phyloP scores from a whole-genome alignment of 2,113 vertebrate genomes.

The Sinocyclocheilus maitianheensis region DNA sequence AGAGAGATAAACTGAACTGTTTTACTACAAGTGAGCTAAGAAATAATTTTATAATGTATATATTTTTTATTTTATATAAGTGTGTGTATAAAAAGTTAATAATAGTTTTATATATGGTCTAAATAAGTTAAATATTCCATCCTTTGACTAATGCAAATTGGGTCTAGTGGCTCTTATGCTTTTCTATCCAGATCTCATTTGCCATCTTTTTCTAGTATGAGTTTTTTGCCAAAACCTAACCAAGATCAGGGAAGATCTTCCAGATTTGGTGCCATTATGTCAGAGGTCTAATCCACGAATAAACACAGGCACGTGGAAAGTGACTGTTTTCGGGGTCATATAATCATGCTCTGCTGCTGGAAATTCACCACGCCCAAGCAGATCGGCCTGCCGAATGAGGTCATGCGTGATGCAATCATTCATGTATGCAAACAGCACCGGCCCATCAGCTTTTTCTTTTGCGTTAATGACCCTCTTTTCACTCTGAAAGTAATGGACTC shows the following conservation, averaged over 20 bases:
- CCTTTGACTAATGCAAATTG: background rate
- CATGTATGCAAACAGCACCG: constrained; percentile 10
- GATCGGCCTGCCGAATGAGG: constrained; percentile 16
- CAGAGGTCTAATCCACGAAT: constrained; percentile 6
- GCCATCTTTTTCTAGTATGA: too few relatives aligned
- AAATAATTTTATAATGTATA: too few relatives aligned
- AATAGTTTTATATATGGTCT: too few relatives aligned
- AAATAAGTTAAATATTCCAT: too few relatives aligned
- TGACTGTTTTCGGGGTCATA: constrained; percentile 13
- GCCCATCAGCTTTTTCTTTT: background rate
- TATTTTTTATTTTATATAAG: too few relatives aligned
- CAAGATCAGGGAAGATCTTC: background rate
- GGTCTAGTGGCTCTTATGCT: background rate
- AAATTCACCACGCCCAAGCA: constrained; percentile 26
- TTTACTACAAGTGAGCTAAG: too few relatives aligned
- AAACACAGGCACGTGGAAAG: constrained; percentile 22
- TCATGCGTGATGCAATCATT: constrained; percentile 26
- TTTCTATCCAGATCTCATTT: background rate
- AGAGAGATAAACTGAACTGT: too few relatives aligned
- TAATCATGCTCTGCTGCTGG: constrained; percentile 24
- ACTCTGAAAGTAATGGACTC: background rate
- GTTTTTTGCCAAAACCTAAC: background rate
- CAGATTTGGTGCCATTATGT: constrained; percentile 26
- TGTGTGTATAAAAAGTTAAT: too few relatives aligned
- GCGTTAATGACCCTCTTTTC: background rate